Evolutionary conservation across 2,888 invertebrate species (phyloP).

Genomic region (Oscheius sp.): DNA sequence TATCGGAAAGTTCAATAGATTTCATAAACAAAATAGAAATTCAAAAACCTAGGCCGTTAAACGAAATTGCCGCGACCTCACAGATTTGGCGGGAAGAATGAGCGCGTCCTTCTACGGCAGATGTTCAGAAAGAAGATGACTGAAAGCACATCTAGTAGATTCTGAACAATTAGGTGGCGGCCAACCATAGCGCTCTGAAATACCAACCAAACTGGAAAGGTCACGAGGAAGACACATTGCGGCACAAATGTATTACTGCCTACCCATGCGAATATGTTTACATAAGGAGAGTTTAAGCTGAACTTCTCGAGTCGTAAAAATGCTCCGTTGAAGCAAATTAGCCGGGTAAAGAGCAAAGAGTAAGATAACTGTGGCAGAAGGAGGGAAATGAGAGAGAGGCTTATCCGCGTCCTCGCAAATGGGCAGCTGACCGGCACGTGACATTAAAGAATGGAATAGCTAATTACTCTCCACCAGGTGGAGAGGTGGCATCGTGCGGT

Average conservation of each 20-base stretch:
- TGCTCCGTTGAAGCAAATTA: neutral
- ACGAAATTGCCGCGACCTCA: no score
- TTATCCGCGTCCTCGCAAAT: slow-evolving; percentile 29
- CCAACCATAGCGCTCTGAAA: slow-evolving; percentile 23
- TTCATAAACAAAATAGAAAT: no score
- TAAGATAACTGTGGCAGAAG: neutral
- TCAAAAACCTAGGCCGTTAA: no score
- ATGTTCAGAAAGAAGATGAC: no score
- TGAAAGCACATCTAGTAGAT: slow-evolving; percentile 9
- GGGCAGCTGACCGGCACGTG: slow-evolving; percentile 30
- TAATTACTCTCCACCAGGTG: slow-evolving; percentile 24
- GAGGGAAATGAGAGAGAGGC: slow-evolving; percentile 19
- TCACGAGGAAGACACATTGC: slow-evolving; percentile 19
- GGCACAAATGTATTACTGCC: slow-evolving; percentile 3
- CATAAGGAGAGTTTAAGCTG: no score
- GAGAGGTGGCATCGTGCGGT: slow-evolving; percentile 4
- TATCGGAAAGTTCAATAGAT: no score
- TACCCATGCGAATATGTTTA: slow-evolving; percentile 8
- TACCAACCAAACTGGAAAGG: slow-evolving; percentile 22
- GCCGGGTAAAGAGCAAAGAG: no score
- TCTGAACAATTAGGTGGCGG: slow-evolving; percentile 28
- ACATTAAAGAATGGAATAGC: slow-evolving; percentile 24
- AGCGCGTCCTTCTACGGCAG: no score
- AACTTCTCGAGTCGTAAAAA: neutral
- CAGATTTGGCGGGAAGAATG: no score